Evolutionary conservation across 2,888 invertebrate species (phyloP).

Genomic region (Cinara cedri): DNA sequence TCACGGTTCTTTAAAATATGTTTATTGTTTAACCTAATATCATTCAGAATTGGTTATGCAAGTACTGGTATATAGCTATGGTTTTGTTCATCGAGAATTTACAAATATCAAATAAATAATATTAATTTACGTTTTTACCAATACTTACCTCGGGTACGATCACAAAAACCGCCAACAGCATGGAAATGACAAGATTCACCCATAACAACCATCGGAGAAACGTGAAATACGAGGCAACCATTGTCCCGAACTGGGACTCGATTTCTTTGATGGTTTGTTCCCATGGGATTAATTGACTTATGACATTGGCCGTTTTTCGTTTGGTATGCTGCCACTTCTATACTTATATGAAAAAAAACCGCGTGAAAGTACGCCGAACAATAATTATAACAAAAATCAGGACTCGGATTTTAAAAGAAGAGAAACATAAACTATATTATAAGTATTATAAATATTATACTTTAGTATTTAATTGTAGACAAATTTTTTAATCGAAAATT

Average conservation of each 20-base stretch:
- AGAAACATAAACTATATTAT: too few species aligned
- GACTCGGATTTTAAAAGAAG: too few species aligned
- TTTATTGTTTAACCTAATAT: too few species aligned
- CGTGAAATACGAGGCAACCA: conserved; percentile 96
- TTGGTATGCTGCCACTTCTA: conserved; percentile 84
- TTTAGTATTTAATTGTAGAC: too few species aligned
- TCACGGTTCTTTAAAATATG: too few species aligned
- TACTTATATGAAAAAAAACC: not conserved
- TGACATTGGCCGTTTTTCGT: conserved; percentile 84
- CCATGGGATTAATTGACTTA: conserved; percentile 91
- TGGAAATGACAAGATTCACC: conserved; percentile 89
- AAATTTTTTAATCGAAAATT: too few species aligned
- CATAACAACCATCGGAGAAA: conserved; percentile 96
- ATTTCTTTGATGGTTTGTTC: conserved; percentile 94
- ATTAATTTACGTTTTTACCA: too few species aligned
- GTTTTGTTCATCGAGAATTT: too few species aligned
- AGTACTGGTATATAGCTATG: too few species aligned
- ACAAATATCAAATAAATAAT: too few species aligned
- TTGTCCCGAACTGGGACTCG: conserved; percentile 97
- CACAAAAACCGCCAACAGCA: conserved; percentile 84
- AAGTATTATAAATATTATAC: too few species aligned
- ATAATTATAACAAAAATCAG: not conserved
- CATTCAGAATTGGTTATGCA: too few species aligned
- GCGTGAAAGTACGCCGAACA: not conserved
- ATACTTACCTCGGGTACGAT: conserved; percentile 89